Percentiles rank a stretch among this genome's conserved stretches.
Evolutionary conservation across 2,888 invertebrate genomes (phyloP).

Genomic region (Cancer borealis): DNA sequence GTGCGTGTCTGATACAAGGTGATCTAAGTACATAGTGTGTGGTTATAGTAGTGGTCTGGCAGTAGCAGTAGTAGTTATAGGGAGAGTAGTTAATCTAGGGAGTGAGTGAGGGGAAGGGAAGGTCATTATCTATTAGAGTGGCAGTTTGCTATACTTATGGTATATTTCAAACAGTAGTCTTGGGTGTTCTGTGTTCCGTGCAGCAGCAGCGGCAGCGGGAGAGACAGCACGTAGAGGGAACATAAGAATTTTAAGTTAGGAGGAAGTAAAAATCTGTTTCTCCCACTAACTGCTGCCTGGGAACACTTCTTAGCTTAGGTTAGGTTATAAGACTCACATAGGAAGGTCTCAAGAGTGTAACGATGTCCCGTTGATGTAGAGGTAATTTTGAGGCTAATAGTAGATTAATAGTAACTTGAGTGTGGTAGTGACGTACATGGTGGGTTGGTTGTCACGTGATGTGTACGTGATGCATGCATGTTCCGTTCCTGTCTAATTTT

Average conservation of each 20-base stretch:
- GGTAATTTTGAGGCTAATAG: conserved; percentile 7
- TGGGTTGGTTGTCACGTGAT: background rate
- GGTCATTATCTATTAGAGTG: conserved; percentile 36
- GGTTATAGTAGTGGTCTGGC: background rate
- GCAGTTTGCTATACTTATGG: conserved; percentile 65
- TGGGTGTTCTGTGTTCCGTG: conserved; percentile 38
- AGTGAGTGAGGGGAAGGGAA: background rate
- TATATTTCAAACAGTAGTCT: conserved; percentile 57
- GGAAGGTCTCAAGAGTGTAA: conserved; percentile 2
- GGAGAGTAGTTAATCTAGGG: background rate
- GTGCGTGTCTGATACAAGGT: no score
- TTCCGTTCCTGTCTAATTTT: background rate
- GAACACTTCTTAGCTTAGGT: background rate
- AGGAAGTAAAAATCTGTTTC: background rate
- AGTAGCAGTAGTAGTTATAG: background rate
- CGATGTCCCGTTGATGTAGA: background rate
- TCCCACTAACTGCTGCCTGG: background rate
- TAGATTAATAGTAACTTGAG: background rate
- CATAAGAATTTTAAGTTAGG: background rate
- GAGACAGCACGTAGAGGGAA: background rate
- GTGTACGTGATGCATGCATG: background rate
- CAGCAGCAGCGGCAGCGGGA: background rate
- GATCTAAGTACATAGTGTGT: background rate
- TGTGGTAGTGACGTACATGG: conserved; percentile 18
- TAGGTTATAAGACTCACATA: background rate